These are phyloP conservation scores for Drosophila persimilis DNA, from an alignment of 1,140 invertebrate genomes.

Conservation along the genomic window DNA sequence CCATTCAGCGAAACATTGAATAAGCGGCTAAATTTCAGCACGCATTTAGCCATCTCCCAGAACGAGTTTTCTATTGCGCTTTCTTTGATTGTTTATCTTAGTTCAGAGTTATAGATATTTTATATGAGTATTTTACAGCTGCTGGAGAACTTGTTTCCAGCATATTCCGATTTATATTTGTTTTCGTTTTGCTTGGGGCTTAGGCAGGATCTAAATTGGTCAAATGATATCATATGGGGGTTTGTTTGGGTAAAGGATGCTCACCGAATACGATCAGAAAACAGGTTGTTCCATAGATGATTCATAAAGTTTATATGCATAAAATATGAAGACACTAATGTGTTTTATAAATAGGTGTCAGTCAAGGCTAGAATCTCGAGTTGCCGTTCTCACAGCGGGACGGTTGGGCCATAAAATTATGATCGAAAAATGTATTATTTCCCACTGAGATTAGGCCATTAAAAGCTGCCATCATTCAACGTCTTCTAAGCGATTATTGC, in stretches of 20 bases:
- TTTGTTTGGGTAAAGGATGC: conserved; percentile 38
- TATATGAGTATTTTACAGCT: conserved; percentile 47
- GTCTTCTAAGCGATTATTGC: conserved; percentile 14
- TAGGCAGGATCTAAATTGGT: conserved; percentile 41
- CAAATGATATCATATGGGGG: conserved; percentile 22
- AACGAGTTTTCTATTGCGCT: conserved; percentile 49
- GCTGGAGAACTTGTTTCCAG: conserved; percentile 25
- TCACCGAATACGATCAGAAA: conserved; percentile 16
- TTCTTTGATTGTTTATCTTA: conserved; percentile 38
- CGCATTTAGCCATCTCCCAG: conserved; percentile 6
- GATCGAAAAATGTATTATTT: conserved; percentile 11
- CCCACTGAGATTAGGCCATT: conserved; percentile 18
- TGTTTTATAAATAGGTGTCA: conserved; percentile 33
- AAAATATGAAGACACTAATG: conserved; percentile 45
- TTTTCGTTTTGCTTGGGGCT: conserved; percentile 34
- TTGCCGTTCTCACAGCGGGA: conserved; percentile 7
- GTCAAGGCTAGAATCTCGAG: conserved; percentile 32
- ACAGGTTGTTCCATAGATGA: conserved; percentile 25
- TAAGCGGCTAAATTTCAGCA: conserved; percentile 8
- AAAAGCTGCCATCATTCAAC: neutral
- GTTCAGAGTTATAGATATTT: conserved; percentile 14
- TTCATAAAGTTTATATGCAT: conserved; percentile 23
- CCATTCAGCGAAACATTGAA: conserved; percentile 24
- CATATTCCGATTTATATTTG: conserved; percentile 33
- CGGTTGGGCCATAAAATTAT: conserved; percentile 5